Evolutionary conservation across 2,797 vertebrate genomes (phyloP), one percentile per base, ranked within the genome.

Genomic region (Gila robusta): DNA sequence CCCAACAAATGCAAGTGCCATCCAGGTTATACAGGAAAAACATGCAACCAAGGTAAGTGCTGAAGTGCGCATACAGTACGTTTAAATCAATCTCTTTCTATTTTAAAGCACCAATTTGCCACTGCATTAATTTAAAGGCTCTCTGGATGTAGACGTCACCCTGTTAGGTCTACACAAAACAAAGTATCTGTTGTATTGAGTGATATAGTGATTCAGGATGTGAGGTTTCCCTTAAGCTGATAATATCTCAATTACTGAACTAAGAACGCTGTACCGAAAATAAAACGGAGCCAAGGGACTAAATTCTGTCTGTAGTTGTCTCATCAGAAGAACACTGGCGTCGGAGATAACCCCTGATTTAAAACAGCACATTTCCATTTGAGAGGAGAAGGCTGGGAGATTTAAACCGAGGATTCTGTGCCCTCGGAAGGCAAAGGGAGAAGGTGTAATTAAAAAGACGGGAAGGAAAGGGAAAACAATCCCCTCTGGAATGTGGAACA

Each of bases 1-100:
- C 97, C 98, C 47, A 97, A 98, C 93, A 99, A 98, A 92, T 99
- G 98, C 96, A 99, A 97, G 93, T 99, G 98, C 89, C 95, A 97
- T 64, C 94, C 96, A 0, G 98, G 98, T 87, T 99, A 96, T 93
- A 96, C 96, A 0, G 98, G 98, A 86, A 99, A 99, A 95, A 98
- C 97, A 90, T 99, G 98, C 95, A 99, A 96, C 91, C 98, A 99
- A 97, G 98, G 98, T 99, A 96, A 95, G 96, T 35, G 52, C 28
- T 81, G 21, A 35, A 76, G 73, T 70, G 37, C 23, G 2, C 10
- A 17, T 8, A 32, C 14, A 28, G 3, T 23, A 3, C 21, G 1
- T 32, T 78, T 17, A 26, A 78, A 59, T 78, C 76, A 26, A n/a
- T 23, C 54, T 41, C 54, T 78, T 49, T 49, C 47, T 7, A 21